Conservation (phyloP, 2,888 invertebrate species). For the Leptinotarsa peninsularis region DNA sequence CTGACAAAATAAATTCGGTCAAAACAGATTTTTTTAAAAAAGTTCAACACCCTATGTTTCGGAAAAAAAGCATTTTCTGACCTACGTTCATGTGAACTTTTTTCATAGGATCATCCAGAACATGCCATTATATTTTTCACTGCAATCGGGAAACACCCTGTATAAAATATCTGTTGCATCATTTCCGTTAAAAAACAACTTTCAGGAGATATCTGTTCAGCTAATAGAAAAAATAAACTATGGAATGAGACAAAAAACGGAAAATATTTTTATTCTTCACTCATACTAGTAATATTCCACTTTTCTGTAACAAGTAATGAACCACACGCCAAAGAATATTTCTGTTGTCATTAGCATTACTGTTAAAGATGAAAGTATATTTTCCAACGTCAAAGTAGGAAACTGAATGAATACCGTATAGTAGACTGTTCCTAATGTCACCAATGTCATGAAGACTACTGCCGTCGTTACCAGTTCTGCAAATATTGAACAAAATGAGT, state of each 20-base stretch:
- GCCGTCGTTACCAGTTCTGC: conserved; percentile 48
- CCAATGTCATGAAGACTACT: conserved; percentile 44
- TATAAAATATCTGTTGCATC: too few relatives aligned
- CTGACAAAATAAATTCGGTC: too few relatives aligned
- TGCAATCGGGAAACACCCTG: too few relatives aligned
- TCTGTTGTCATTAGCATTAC: conserved; percentile 47
- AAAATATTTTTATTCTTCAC: background rate
- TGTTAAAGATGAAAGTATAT: conserved; percentile 47
- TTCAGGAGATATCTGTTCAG: background rate
- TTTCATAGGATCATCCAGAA: too few relatives aligned
- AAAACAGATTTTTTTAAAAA: too few relatives aligned
- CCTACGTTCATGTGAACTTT: too few relatives aligned
- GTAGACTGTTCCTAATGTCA: conserved; percentile 46
- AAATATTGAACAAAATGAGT: background rate
- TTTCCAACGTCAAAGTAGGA: conserved; percentile 51
- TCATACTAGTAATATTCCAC: conserved; percentile 51
- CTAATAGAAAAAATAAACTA: background rate
- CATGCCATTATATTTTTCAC: too few relatives aligned
- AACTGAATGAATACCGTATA: conserved; percentile 49
- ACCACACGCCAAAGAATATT: conserved; percentile 49
- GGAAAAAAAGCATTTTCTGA: too few relatives aligned
- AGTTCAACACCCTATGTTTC: too few relatives aligned
- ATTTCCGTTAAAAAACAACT: too few relatives aligned
- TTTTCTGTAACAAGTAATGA: conserved; percentile 51
- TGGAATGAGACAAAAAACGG: background rate